Evolutionary conservation across 2,888 invertebrate genomes (phyloP), one percentile per base, ranked within the genome.

Genomic region (Microplitis deprimator): DNA sequence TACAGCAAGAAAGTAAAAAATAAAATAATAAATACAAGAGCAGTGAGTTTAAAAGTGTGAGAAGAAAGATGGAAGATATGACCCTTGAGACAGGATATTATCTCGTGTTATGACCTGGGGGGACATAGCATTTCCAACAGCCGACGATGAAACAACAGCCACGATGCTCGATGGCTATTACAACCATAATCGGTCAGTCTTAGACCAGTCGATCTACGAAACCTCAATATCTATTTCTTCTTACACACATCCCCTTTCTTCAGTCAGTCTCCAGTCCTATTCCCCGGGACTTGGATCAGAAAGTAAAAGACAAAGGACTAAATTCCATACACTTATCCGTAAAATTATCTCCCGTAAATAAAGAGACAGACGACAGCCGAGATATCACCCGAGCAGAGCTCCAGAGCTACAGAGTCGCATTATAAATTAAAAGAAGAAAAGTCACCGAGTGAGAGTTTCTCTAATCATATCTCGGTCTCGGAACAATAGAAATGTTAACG

Each of bases 101-200:
- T 83, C 79, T 50, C 10, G 50, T 50, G 13, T 79, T 79, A 71
- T 81, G 79, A 79, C 81, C 81, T 67, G 79, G 77, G 81, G 82
- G 79, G 82, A 83, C 82, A 79, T 82, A 71, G 78, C 69, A 79
- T 80, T 81, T 83, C 80, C 77, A 82, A 83, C 81, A 79, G 81
- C 81, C 79, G 80, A 81, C 70, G 79, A 71, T 75, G 60, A 79
- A 81, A 77, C 79, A 81, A 29, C 29, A 29, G 29, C 29, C 29
- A 29, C 29, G 29, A 29, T 78, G 79, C 71, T 76, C 78, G 79
- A 79, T 80, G 79, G 76, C 79, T 68, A 77, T 79, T 77, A 74
- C 77, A 76, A 73, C 79, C 77, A 75, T 79, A 78, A 80, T 74
- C 74, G 39, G 62, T 77, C 29, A 65, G 73, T 79, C 73, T 76